Evolutionary conservation across 1,140 invertebrate genomes (phyloP).

Genomic region (Ericerus pela): DNA sequence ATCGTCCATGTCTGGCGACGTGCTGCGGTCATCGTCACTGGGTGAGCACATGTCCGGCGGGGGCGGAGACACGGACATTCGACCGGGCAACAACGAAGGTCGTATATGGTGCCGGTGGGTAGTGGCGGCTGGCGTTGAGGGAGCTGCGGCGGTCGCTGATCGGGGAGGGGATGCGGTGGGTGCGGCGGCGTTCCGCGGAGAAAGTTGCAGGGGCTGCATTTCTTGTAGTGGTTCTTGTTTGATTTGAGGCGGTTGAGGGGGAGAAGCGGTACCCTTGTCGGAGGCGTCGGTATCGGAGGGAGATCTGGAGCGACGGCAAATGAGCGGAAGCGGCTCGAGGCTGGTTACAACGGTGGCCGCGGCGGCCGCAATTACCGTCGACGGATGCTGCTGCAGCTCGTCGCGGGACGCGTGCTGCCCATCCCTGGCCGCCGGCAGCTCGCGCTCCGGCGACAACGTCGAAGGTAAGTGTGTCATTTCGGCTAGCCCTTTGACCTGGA

Average conservation of each 20-base stretch:
- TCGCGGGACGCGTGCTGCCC: conserved; percentile 20
- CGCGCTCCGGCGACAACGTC: conserved; percentile 19
- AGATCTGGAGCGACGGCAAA: not conserved
- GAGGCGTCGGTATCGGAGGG: conserved; percentile 19
- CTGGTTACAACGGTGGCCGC: not conserved
- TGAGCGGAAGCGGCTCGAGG: not conserved
- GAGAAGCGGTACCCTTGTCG: conserved; percentile 29
- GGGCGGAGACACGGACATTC: conserved; percentile 17
- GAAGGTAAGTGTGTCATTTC: conserved; percentile 57
- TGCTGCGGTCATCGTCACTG: conserved; percentile 26
- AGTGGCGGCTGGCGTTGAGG: conserved; percentile 10
- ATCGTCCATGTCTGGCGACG: conserved; percentile 23
- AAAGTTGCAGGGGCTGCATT: conserved; percentile 21
- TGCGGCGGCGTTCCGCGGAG: conserved; percentile 28
- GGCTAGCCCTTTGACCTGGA: conserved; percentile 78
- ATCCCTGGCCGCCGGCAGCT: conserved; percentile 16
- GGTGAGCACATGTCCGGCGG: conserved; percentile 31
- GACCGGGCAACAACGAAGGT: conserved; percentile 13
- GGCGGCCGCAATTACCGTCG: not conserved
- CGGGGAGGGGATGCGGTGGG: conserved; percentile 27
- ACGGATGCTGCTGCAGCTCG: not conserved
- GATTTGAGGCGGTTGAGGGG: too few species aligned
- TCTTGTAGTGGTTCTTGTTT: conserved; percentile 31
- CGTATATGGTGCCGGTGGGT: conserved; percentile 20
- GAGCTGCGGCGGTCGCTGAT: conserved; percentile 15